Evolutionary conservation across 2,888 invertebrate species (phyloP).

Genomic region (Lycocerus yunnanus): DNA sequence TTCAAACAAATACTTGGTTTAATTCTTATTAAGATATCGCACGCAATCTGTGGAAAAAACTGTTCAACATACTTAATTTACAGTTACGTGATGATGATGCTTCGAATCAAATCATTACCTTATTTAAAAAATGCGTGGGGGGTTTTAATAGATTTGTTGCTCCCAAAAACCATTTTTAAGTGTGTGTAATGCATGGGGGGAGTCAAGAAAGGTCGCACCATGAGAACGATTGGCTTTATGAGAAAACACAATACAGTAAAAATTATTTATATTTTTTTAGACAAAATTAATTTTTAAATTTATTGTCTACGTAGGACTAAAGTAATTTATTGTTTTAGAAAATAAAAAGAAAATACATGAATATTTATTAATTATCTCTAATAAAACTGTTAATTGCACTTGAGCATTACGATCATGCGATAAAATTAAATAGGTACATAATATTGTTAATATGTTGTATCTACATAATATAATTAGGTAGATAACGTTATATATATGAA

Average conservation of each 20-base stretch:
- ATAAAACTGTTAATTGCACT: too few relatives aligned
- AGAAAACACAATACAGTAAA: not conserved
- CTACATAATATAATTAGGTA: too few relatives aligned
- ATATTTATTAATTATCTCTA: not conserved
- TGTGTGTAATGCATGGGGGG: not conserved
- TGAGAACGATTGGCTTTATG: not conserved
- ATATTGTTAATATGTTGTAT: too few relatives aligned
- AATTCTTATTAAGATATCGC: not conserved
- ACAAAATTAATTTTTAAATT: not conserved
- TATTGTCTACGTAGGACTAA: too few relatives aligned
- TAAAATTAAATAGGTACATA: too few relatives aligned
- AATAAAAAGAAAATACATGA: not conserved
- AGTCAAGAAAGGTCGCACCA: not conserved
- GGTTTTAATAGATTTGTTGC: not conserved
- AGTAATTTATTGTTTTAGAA: not conserved
- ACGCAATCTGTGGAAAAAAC: not conserved
- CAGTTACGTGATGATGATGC: slow-evolving; percentile 3
- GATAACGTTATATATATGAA: too few relatives aligned
- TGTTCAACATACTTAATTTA: not conserved
- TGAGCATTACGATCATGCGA: too few relatives aligned
- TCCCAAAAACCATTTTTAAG: not conserved
- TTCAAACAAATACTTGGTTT: slow-evolving; percentile 4
- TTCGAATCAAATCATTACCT: not conserved
- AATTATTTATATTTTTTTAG: not conserved
- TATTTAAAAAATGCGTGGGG: not conserved